A percentile compares a stretch with the other conserved stretches of the same genome.
Evolutionary conservation across 2,888 invertebrate genomes (phyloP).

Genomic region (Philereme transversata): DNA sequence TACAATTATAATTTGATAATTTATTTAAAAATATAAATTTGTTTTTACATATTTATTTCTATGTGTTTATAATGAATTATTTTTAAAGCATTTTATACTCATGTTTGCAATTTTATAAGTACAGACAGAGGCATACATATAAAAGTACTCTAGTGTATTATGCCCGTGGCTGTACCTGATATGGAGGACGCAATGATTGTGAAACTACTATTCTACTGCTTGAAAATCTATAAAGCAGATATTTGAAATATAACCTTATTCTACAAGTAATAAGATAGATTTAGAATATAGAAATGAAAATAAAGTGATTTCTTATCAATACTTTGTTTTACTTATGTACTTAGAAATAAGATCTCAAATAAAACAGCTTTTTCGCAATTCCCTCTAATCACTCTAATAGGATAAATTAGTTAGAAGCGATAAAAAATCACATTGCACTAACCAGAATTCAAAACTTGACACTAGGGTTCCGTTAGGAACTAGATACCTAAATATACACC

Average conservation of each 20-base stretch:
- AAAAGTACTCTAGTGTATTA: not conserved
- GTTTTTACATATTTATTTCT: not conserved
- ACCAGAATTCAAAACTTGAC: slow-evolving; percentile 7
- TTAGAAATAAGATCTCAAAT: slow-evolving; percentile 1
- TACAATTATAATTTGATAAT: not conserved
- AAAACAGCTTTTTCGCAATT: not conserved
- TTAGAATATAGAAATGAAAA: not conserved
- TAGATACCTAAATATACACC: not conserved
- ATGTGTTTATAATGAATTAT: not conserved
- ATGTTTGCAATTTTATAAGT: not conserved
- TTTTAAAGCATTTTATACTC: slow-evolving; percentile 17
- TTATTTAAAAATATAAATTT: slow-evolving; percentile 1
- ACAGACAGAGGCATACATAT: not conserved
- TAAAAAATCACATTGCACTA: not conserved
- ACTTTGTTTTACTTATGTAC: slow-evolving; percentile 8
- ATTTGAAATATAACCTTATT: not conserved
- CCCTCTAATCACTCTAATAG: not conserved
- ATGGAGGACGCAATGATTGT: slow-evolving; percentile 21
- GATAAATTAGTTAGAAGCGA: not conserved
- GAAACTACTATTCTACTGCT: slow-evolving; percentile 2
- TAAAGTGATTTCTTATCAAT: not conserved
- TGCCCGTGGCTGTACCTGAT: slow-evolving; percentile 12
- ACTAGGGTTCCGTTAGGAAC: slow-evolving; percentile 6
- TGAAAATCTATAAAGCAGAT: slow-evolving; percentile 1
- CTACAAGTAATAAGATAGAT: not conserved